Conservation (phyloP, 2,113 vertebrate genomes). For the Vulpes ferrilata region DNA sequence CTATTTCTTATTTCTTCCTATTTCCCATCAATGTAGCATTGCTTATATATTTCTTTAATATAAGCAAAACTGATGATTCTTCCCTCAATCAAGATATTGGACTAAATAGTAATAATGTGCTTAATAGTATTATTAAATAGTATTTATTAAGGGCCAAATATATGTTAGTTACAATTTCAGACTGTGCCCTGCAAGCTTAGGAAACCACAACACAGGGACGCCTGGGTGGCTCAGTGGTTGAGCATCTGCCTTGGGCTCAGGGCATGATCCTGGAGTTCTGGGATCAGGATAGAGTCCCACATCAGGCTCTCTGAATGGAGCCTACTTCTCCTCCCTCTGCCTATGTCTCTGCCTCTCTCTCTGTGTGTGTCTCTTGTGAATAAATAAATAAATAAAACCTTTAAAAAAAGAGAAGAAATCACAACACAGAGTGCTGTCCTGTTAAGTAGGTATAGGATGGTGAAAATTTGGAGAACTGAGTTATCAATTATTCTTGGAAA, state of each 20-base stretch:
- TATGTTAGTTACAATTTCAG: neutral
- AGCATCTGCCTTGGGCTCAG: too few species aligned
- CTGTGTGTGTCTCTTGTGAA: too few species aligned
- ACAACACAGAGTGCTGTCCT: neutral
- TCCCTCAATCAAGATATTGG: neutral
- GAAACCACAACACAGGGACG: neutral
- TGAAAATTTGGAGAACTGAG: neutral
- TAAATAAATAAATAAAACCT: too few species aligned
- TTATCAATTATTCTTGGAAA: neutral
- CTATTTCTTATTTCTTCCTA: neutral
- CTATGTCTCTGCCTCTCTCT: too few species aligned
- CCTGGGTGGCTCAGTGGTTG: too few species aligned
- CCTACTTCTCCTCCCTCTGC: too few species aligned
- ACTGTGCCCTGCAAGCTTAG: neutral
- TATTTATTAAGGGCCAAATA: neutral
- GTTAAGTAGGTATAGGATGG: neutral
- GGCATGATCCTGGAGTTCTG: too few species aligned
- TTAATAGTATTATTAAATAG: neutral
- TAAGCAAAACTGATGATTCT: neutral
- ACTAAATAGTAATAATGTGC: neutral
- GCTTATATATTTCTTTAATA: neutral
- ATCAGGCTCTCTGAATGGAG: too few species aligned
- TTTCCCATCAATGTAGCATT: neutral
- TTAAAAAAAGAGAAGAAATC: neutral
- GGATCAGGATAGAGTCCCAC: too few species aligned